Base-by-base conservation (phyloP, 2,888 invertebrate genomes). In the Pediacus dermestoides region DNA sequence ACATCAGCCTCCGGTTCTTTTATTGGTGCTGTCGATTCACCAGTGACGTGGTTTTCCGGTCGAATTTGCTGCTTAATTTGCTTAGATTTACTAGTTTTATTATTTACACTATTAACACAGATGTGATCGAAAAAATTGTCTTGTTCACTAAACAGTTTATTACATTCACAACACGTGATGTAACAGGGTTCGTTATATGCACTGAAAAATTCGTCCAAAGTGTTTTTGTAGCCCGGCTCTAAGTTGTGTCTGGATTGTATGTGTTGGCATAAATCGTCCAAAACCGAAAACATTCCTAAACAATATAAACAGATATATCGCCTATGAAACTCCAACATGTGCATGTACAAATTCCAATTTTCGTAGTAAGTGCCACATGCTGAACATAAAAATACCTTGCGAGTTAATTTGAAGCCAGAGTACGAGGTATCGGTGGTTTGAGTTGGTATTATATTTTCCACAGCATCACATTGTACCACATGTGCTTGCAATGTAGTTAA, bases 301-400 rank as follows among this genome's bases (percentile, higher is more conserved):
- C 90, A 90, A 68, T 85, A 87, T 34, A 90, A 71, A 64, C 90
- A 91, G 53, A 88, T 84, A 61, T 83, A 85, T 35, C 87, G 77
- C 54, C 82, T 81, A 65, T 91, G 90, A 39, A 82, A 79, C 60
- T 88, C 87, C 35, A 85, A 76, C 81, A 89, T 88, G 57, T 90
- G 90, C 28, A 87, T 68, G 63, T 88, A 89, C 42, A 89, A 74
- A 69, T 88, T 86, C 86, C 88, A 88, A 58, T 86, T 85, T 67
- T 88, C 87, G 70, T 87, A 88, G 60, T 88, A 88, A 7, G 84
- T 86, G 27, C 82, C 84, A 65, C 89, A 89, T 0, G 85, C 83
- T 8, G 86, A 83, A 64, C 89, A 89, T 34, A 88, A 70, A 64
- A 85, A 89, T 42, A 87, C 85, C 64, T 86, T 85, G 26, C 84